Conservation (phyloP, 2,113 vertebrate genomes). For the Notiomystis cincta region DNA sequence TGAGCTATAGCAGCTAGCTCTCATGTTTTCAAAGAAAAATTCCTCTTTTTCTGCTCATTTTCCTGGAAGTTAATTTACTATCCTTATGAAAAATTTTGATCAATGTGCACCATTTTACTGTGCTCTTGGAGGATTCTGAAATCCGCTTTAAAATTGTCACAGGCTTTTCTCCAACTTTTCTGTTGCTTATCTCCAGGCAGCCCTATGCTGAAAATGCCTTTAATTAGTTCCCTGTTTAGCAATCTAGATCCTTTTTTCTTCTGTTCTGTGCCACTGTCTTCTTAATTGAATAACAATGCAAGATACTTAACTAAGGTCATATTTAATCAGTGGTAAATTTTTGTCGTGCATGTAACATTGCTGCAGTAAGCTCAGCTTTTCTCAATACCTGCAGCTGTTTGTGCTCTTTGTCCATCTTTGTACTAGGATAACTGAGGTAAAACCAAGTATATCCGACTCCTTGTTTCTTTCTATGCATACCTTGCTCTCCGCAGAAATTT, state of each 20-base stretch:
- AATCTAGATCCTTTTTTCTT: background rate
- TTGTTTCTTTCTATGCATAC: background rate
- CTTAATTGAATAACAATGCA: background rate
- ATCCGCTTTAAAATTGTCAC: background rate
- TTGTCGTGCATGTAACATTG: fast-evolving
- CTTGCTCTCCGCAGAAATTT: background rate
- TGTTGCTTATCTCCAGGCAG: background rate
- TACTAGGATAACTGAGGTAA: background rate
- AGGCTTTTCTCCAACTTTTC: background rate
- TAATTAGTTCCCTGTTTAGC: background rate
- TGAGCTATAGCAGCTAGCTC: background rate
- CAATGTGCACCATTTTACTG: background rate
- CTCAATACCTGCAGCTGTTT: background rate
- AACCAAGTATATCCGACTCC: background rate
- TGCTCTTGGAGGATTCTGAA: background rate
- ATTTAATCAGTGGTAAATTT: background rate
- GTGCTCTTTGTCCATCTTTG: background rate
- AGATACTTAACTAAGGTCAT: background rate
- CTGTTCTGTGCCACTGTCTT: background rate
- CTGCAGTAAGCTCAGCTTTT: background rate
- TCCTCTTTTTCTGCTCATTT: background rate
- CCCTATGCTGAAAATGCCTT: background rate
- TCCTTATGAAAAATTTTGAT: background rate
- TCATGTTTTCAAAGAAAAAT: background rate
- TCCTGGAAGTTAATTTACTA: background rate